A percentile compares a stretch with the other conserved stretches of the same genome.
Conservation (phyloP, 2,797 vertebrate species). For the Schizopygopsis malacanthus region DNA sequence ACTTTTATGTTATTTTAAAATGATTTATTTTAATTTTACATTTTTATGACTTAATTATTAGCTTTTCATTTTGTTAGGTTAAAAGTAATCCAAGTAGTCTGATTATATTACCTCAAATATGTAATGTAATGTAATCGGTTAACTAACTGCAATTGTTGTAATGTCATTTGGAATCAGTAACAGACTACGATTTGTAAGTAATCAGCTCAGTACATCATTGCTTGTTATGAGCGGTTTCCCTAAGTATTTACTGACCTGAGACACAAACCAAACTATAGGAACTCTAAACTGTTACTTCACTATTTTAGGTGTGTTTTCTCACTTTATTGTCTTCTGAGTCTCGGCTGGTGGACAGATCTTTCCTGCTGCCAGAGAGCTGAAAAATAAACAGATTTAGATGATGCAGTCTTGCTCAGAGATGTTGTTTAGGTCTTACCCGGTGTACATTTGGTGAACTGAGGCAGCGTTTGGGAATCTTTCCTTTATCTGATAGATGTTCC, state of each 20-base stretch:
- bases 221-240: not conserved
- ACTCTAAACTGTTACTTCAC: not conserved
- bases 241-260: not conserved
- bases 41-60: no score
- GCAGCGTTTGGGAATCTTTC: conserved; percentile 85
- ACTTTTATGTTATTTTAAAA: no score
- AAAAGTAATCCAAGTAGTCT: not conserved
- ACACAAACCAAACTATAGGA: not conserved
- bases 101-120: not conserved
- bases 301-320: conserved; percentile 52
- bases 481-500: conserved; percentile 89
- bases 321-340: conserved; percentile 87
- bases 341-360: conserved; percentile 85
- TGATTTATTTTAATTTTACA: no score
- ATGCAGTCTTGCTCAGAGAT: not conserved
- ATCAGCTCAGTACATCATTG: not conserved
- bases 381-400: not conserved
- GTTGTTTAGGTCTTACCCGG: conserved; percentile 77
- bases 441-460: conserved; percentile 93
- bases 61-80: no score
- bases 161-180: not conserved
- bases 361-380: conserved; percentile 91
- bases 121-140: not conserved
- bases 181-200: not conserved
- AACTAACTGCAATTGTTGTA: not conserved